phyloP scores from a whole-genome alignment of 2,888 invertebrate genomes.

The Lasioglossum lativentre region DNA sequence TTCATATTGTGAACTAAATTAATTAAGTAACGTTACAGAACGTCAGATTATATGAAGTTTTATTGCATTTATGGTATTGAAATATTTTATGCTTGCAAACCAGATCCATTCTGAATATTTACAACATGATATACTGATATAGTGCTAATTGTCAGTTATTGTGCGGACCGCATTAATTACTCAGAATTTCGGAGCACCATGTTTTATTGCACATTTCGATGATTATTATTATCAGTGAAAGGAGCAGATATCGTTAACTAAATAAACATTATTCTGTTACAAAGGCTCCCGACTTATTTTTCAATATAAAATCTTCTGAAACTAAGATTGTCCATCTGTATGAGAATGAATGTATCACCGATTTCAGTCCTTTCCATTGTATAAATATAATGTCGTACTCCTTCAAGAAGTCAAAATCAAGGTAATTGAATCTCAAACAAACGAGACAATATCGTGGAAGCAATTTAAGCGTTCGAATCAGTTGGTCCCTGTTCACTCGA shows the following conservation, averaged over 20 bases:
- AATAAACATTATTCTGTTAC: background rate
- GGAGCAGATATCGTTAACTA: background rate
- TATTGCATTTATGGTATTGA: background rate
- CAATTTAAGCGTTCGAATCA: slow-evolving; percentile 54
- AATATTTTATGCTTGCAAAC: background rate
- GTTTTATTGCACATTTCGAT: background rate
- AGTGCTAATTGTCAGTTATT: background rate
- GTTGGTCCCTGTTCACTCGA: slow-evolving; percentile 19
- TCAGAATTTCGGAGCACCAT: background rate
- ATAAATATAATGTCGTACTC: slow-evolving; percentile 3
- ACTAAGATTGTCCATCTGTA: background rate
- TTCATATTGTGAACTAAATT: background rate
- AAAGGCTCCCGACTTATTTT: background rate
- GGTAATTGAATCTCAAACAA: slow-evolving; percentile 56
- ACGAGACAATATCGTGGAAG: slow-evolving; percentile 44
- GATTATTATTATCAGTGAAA: background rate
- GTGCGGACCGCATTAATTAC: background rate
- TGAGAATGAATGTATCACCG: background rate
- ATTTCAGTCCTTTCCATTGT: background rate
- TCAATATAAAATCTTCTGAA: background rate
- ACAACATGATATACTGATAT: too few relatives aligned
- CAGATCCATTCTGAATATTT: background rate
- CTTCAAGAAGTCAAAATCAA: slow-evolving; percentile 38
- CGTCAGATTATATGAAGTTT: background rate
- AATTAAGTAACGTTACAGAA: background rate